These are phyloP conservation scores for Drosophila nr. fundita DNA, from an alignment of 2,888 invertebrate species.

Conservation along the genomic window DNA sequence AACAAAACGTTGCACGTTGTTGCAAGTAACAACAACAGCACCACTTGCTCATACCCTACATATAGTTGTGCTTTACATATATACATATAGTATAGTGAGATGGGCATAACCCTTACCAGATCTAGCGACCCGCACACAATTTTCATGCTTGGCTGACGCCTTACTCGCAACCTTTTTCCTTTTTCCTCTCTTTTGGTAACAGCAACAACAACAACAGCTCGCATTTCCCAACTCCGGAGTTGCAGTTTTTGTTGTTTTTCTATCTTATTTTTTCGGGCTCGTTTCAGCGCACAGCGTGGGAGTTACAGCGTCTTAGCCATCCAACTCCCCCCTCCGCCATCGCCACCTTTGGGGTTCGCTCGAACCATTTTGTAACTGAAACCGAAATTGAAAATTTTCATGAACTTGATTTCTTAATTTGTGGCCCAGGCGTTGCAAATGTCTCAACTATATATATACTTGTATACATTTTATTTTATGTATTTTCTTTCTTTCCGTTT, in stretches of 20 bases:
- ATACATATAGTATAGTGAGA: slow-evolving; percentile 10
- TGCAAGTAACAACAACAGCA: slow-evolving; percentile 25
- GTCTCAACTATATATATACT: slow-evolving; percentile 23
- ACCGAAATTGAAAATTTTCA: slow-evolving; percentile 67
- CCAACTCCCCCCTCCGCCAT: neutral
- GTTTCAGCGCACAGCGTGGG: slow-evolving; percentile 63
- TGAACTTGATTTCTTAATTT: slow-evolving; percentile 77
- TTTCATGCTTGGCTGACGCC: slow-evolving; percentile 53
- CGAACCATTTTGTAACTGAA: slow-evolving; percentile 52
- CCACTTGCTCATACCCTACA: slow-evolving; percentile 22
- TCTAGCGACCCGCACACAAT: slow-evolving; percentile 34
- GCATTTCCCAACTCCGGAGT: slow-evolving; percentile 7
- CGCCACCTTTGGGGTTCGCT: neutral
- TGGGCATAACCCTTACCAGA: slow-evolving; percentile 4
- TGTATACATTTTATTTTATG: neutral
- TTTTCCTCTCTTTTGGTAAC: slow-evolving; percentile 6
- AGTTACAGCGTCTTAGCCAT: slow-evolving; percentile 19
- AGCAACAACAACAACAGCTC: slow-evolving; percentile 3
- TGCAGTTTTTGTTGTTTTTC: slow-evolving; percentile 1
- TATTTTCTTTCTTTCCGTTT: slow-evolving; percentile 9
- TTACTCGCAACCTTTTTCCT: slow-evolving; percentile 36
- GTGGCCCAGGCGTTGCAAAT: slow-evolving; percentile 35
- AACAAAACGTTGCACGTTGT: slow-evolving; percentile 53
- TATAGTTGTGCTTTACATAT: neutral
- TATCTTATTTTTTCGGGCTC: slow-evolving; percentile 27